Evolutionary conservation across 2,113 vertebrate genomes (phyloP).

Genomic region (Leuciscus idus): DNA sequence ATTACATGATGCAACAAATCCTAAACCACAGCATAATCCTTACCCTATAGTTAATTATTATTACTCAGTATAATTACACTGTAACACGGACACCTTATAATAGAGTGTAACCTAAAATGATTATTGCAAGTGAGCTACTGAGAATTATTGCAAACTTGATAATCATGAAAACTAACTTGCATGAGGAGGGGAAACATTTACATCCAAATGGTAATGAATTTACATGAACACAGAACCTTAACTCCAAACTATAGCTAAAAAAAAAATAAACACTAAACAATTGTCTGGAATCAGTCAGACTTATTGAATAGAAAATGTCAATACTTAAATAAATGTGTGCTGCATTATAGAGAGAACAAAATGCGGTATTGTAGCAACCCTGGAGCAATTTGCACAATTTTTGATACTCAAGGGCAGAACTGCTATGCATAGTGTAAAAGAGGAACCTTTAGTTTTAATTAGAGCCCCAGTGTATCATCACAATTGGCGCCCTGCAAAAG

Average conservation of each 20-base stretch:
- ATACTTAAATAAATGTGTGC: background rate
- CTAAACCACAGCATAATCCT: too few species aligned
- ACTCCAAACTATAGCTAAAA: background rate
- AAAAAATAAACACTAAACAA: background rate
- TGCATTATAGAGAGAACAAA: background rate
- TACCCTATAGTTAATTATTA: too few species aligned
- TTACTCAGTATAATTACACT: too few species aligned
- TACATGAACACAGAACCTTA: too few species aligned
- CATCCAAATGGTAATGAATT: too few species aligned
- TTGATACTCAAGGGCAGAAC: constrained; percentile 17
- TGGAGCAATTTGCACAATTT: background rate
- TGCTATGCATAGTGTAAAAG: background rate
- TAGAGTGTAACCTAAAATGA: too few species aligned
- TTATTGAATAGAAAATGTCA: background rate
- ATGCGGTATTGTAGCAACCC: background rate
- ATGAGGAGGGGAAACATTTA: too few species aligned
- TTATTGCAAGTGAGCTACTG: too few species aligned
- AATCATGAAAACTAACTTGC: too few species aligned
- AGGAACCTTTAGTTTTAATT: constrained; percentile 26
- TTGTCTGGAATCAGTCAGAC: background rate
- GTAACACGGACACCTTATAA: too few species aligned
- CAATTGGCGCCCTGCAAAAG: background rate
- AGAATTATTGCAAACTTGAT: too few species aligned
- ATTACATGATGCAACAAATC: too few species aligned
- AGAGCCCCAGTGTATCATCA: constrained; percentile 1